A percentile compares a stretch with the other conserved stretches of the same genome.
Conservation (phyloP, 2,113 vertebrate genomes). For the Bubo bubo region DNA sequence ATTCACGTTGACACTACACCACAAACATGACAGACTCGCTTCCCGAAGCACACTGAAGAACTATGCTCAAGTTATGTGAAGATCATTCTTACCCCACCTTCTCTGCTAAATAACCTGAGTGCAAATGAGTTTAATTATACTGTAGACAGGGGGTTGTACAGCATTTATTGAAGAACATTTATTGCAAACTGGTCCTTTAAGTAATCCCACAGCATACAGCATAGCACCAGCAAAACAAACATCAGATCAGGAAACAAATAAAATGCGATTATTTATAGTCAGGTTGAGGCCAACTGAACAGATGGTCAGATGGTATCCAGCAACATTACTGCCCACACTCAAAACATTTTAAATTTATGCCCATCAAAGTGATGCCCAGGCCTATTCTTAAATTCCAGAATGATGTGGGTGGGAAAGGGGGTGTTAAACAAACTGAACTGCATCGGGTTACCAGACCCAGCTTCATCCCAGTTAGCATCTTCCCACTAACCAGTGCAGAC, state of each 20-base stretch:
- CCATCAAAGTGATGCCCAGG: background rate
- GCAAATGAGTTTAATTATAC: background rate
- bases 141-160: background rate
- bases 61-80: background rate
- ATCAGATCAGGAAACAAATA: constrained; percentile 20
- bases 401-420: background rate
- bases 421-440: background rate
- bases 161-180: background rate
- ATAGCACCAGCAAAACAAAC: background rate
- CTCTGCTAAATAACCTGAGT: background rate
- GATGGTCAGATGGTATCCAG: background rate
- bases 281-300: constrained; percentile 17
- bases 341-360: background rate
- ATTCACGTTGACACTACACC: background rate
- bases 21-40: background rate
- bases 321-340: background rate
- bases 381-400: background rate
- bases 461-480: background rate
- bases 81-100: background rate
- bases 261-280: background rate
- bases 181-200: background rate
- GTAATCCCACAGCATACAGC: background rate
- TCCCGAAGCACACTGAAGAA: background rate
- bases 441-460: background rate
- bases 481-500: background rate